Percentiles rank a stretch among this genome's conserved stretches.
Evolutionary conservation across 2,113 vertebrate genomes (phyloP).

Genomic region (Tragelaphus buxtoni): DNA sequence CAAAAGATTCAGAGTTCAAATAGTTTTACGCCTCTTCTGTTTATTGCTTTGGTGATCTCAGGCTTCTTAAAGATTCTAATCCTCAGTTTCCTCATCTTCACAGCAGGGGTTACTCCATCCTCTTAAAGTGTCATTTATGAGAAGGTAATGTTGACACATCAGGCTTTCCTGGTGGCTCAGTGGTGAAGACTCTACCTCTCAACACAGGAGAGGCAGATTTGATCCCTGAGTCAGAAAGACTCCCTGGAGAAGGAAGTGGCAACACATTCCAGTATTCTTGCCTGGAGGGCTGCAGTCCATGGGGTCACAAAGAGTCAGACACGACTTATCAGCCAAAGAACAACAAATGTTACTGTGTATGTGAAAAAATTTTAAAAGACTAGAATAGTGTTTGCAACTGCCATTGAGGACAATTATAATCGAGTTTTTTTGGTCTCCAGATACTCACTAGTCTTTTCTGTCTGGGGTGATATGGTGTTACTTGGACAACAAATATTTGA

Average conservation of each 20-base stretch:
- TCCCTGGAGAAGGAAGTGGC: not conserved
- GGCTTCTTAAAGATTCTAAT: not conserved
- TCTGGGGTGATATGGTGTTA: not conserved
- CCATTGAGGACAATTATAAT: not conserved
- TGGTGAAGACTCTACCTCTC: not conserved
- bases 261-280: not conserved
- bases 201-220: not conserved
- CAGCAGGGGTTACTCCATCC: not conserved
- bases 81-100: not conserved
- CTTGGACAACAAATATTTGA: not conserved
- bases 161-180: not conserved
- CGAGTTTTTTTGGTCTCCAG: not conserved
- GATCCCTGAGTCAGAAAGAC: not conserved
- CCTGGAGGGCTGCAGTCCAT: not conserved
- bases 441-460: not conserved
- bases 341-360: not conserved
- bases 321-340: not conserved
- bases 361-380: not conserved
- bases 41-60: not conserved
- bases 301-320: not conserved
- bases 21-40: not conserved
- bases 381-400: not conserved
- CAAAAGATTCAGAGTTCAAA: not conserved
- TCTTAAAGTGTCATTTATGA: not conserved
- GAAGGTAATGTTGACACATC: not conserved